Evolutionary conservation across 2,888 invertebrate genomes (phyloP).

Genomic region (Trilocha varians): DNA sequence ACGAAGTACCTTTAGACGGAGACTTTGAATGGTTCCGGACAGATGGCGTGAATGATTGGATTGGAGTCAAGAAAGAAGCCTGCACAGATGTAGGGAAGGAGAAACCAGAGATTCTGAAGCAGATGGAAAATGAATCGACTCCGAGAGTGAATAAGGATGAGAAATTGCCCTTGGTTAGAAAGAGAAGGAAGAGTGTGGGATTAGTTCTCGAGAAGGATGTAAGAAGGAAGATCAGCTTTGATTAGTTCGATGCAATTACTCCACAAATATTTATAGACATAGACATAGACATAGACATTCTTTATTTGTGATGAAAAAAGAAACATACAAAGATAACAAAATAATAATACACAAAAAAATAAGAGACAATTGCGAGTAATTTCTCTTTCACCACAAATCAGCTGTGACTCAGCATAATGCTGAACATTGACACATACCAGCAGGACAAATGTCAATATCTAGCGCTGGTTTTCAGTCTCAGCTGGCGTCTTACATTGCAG

Average conservation of each 20-base stretch:
- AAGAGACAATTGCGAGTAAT: too few relatives aligned
- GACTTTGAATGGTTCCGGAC: slow-evolving; percentile 56
- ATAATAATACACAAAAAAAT: too few relatives aligned
- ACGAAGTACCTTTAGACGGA: slow-evolving; percentile 55
- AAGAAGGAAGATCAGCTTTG: slow-evolving; percentile 36
- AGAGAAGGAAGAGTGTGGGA: slow-evolving; percentile 21
- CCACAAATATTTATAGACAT: neutral
- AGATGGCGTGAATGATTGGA: slow-evolving; percentile 25
- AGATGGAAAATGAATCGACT: slow-evolving; percentile 32
- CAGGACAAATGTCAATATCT: too few relatives aligned
- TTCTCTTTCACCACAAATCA: too few relatives aligned
- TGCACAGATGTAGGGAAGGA: slow-evolving; percentile 1
- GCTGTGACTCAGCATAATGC: too few relatives aligned
- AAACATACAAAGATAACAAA: too few relatives aligned
- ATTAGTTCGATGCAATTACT: slow-evolving; percentile 10
- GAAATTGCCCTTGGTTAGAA: slow-evolving; percentile 19
- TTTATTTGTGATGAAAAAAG: neutral
- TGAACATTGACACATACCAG: too few relatives aligned
- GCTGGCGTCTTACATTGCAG: too few relatives aligned
- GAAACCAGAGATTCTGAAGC: slow-evolving; percentile 4
- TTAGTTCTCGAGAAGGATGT: slow-evolving; percentile 18
- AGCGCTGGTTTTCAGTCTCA: too few relatives aligned
- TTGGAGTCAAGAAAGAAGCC: slow-evolving; percentile 19
- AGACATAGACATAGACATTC: neutral
- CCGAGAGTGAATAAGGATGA: slow-evolving; percentile 25